Conservation (phyloP, 2,888 invertebrate species). For the Suillia variegata region DNA sequence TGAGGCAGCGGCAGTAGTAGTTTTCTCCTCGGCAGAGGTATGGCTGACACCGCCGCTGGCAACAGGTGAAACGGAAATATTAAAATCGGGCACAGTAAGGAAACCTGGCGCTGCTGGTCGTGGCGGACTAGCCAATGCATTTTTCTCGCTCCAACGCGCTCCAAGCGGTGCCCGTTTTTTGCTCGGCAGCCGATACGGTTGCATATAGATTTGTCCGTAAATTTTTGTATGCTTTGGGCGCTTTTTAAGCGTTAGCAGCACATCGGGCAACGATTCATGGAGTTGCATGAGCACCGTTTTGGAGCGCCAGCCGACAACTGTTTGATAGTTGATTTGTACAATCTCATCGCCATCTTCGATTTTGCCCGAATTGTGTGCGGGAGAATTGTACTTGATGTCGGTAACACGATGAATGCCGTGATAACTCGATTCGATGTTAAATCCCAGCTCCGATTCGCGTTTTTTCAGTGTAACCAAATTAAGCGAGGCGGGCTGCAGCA, state of each 20-base stretch:
- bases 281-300: slow-evolving; percentile 76
- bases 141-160: slow-evolving; percentile 72
- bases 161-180: slow-evolving; percentile 71
- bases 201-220: slow-evolving; percentile 71
- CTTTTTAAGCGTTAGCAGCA: slow-evolving; percentile 80
- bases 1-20: slow-evolving; percentile 32
- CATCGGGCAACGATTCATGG: slow-evolving; percentile 80
- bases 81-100: slow-evolving; percentile 60
- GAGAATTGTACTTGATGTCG: slow-evolving; percentile 88
- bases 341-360: slow-evolving; percentile 97
- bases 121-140: slow-evolving; percentile 72
- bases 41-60: background rate
- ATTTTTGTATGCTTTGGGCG: slow-evolving; percentile 81
- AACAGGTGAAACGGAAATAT: slow-evolving; percentile 17
- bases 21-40: slow-evolving; percentile 63
- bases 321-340: slow-evolving; percentile 81
- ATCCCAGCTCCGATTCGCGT: slow-evolving; percentile 86
- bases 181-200: slow-evolving; percentile 75
- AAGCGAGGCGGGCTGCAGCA: slow-evolving; percentile 89
- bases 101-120: no score
- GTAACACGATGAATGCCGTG: slow-evolving; percentile 81
- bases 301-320: slow-evolving; percentile 81
- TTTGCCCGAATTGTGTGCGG: slow-evolving; percentile 89
- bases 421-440: slow-evolving; percentile 85
- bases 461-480: slow-evolving; percentile 87